Percentiles rank a stretch among this genome's conserved stretches.
These are phyloP conservation scores for Pseudochromis fuscus DNA, from an alignment of 2,797 vertebrate genomes.

Conservation along the genomic window DNA sequence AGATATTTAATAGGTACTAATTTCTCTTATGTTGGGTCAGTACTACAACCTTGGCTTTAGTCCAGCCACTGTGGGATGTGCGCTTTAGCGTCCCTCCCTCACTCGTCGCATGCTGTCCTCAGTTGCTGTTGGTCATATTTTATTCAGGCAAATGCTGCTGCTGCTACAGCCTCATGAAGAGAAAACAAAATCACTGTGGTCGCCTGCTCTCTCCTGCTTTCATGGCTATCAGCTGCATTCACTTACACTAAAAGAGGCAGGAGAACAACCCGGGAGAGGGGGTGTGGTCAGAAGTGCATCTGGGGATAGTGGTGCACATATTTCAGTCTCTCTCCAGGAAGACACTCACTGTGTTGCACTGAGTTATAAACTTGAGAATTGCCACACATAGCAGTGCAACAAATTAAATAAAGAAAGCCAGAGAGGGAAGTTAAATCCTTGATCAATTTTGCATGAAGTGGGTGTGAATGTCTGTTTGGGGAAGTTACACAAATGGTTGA, in stretches of 20 bases:
- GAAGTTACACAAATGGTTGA: background rate
- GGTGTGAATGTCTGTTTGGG: background rate
- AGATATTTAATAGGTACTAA: constrained; percentile 51
- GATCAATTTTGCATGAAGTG: background rate
- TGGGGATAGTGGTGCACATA: background rate
- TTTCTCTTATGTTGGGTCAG: constrained; percentile 34
- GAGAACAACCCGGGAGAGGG: background rate
- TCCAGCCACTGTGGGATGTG: constrained; percentile 38
- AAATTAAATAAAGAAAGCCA: background rate
- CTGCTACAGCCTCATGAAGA: constrained; percentile 55
- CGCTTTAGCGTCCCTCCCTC: constrained; percentile 13
- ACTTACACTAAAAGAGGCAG: constrained; percentile 23
- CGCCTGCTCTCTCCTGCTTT: constrained; percentile 36
- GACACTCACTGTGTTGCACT: background rate
- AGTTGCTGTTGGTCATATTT: constrained; percentile 40
- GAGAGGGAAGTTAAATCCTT: background rate
- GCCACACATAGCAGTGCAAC: background rate
- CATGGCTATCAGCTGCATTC: constrained; percentile 13
- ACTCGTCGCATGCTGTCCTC: constrained; percentile 59
- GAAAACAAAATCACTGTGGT: constrained; percentile 69
- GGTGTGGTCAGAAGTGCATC: background rate
- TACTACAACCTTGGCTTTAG: constrained; percentile 32
- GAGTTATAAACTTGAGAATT: background rate
- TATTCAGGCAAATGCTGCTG: constrained; percentile 49
- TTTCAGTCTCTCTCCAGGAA: background rate